These are phyloP conservation scores for Hemicentrotus pulcherrimus DNA, from an alignment of 35 echinoderm and acorn worm genomes.

Conservation along the genomic window DNA sequence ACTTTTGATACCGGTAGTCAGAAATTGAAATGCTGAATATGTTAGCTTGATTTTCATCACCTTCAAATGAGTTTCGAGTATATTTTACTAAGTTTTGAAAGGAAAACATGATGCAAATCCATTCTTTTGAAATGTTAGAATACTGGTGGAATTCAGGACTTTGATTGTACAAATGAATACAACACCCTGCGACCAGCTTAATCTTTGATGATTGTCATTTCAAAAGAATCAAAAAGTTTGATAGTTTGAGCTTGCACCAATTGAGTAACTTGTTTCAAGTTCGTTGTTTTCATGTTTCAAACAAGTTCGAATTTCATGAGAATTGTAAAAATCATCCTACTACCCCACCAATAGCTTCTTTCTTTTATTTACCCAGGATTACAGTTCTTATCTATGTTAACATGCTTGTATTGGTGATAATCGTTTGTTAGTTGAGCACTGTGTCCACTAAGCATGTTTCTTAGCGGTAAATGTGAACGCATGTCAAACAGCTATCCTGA, in stretches of 20 bases:
- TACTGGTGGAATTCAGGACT: too few species aligned
- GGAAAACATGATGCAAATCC: too few species aligned
- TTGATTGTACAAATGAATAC: too few species aligned
- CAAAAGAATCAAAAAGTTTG: too few species aligned
- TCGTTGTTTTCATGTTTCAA: not conserved
- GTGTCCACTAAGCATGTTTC: not conserved
- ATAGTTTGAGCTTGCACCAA: not conserved
- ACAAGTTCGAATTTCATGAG: not conserved
- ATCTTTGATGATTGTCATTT: too few species aligned
- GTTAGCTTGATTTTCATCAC: too few species aligned
- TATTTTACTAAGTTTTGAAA: too few species aligned
- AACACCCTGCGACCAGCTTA: too few species aligned
- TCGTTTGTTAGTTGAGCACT: not conserved
- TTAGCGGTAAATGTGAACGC: not conserved
- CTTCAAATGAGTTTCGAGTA: too few species aligned
- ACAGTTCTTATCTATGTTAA: not conserved
- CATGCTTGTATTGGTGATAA: not conserved
- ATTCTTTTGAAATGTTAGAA: too few species aligned
- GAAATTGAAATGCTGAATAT: too few species aligned
- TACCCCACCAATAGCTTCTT: not conserved
- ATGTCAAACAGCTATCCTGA: not conserved
- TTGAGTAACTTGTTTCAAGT: not conserved
- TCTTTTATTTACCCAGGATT: not conserved
- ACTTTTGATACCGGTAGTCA: too few species aligned
- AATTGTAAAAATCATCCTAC: not conserved